Conservation (phyloP, 2,113 vertebrate genomes). For the Rhodinocichla rosea region DNA sequence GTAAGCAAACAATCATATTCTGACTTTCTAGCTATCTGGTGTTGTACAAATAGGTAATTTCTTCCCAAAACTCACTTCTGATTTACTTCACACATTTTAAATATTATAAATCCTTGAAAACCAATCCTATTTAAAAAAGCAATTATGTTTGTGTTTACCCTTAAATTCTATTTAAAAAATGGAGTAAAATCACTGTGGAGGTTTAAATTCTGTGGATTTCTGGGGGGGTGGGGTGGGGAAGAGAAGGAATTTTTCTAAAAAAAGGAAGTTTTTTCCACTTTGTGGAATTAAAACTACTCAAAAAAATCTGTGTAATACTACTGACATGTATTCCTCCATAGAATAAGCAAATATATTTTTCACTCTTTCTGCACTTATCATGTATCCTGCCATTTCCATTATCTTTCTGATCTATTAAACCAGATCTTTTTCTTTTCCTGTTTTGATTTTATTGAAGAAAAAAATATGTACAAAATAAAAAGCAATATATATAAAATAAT, state of each 20-base stretch:
- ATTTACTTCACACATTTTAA: neutral
- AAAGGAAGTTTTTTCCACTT: neutral
- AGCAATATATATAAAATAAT: neutral
- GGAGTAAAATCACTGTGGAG: neutral
- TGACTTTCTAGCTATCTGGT: neutral
- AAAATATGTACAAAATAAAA: neutral
- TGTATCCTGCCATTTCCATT: neutral
- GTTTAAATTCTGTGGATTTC: neutral
- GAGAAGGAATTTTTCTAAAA: neutral
- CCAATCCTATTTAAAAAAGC: neutral
- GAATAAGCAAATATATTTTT: neutral
- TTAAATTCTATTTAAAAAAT: neutral
- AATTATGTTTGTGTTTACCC: neutral
- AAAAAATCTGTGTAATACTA: neutral
- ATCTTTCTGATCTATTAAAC: neutral
- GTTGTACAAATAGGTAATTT: neutral
- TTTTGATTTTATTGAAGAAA: neutral
- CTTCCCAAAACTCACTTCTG: neutral
- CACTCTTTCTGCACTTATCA: neutral
- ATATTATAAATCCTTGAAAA: neutral
- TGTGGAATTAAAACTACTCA: neutral
- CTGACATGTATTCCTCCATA: neutral
- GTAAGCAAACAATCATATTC: neutral
- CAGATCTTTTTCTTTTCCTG: neutral
- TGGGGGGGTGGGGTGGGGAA: too few species aligned